Evolutionary conservation across 2,797 vertebrate genomes (phyloP).

Genomic region (Crax fasciolata): DNA sequence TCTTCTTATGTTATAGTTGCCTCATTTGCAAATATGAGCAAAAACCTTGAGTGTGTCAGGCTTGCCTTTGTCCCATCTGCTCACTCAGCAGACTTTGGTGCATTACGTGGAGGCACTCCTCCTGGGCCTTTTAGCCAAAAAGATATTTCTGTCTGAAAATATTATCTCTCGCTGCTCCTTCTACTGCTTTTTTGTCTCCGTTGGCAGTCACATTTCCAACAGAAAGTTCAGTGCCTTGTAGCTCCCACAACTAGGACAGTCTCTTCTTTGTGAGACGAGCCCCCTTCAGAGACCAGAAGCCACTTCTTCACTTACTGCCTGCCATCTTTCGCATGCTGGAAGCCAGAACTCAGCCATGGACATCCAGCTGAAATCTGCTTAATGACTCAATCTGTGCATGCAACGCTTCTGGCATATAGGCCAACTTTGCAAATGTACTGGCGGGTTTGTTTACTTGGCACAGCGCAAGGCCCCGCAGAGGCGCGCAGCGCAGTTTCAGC

Average conservation of each 20-base stretch:
- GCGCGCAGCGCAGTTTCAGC: background rate
- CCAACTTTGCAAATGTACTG: background rate
- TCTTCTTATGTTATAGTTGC: background rate
- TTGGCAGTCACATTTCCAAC: background rate
- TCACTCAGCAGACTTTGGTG: background rate
- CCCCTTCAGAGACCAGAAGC: background rate
- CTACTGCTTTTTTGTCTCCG: background rate
- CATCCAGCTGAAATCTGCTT: slow-evolving; percentile 46
- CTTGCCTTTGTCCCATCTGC: background rate
- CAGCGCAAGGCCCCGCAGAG: background rate
- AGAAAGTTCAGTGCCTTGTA: background rate
- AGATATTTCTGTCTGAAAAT: background rate
- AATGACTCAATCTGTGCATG: slow-evolving; percentile 1
- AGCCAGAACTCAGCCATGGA: fast-evolving
- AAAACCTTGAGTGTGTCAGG: background rate
- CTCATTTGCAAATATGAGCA: background rate
- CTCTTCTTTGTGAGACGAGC: background rate
- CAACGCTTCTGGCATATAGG: background rate
- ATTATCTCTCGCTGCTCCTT: background rate
- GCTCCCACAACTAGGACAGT: background rate
- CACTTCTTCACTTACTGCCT: background rate
- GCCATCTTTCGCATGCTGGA: background rate
- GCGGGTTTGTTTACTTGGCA: slow-evolving; percentile 31
- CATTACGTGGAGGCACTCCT: background rate
- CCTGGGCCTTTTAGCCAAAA: background rate